Percentiles rank a stretch among this genome's conserved stretches.
These are phyloP conservation scores for Noctua janthe DNA, from an alignment of 2,888 invertebrate genomes.

Conservation along the genomic window DNA sequence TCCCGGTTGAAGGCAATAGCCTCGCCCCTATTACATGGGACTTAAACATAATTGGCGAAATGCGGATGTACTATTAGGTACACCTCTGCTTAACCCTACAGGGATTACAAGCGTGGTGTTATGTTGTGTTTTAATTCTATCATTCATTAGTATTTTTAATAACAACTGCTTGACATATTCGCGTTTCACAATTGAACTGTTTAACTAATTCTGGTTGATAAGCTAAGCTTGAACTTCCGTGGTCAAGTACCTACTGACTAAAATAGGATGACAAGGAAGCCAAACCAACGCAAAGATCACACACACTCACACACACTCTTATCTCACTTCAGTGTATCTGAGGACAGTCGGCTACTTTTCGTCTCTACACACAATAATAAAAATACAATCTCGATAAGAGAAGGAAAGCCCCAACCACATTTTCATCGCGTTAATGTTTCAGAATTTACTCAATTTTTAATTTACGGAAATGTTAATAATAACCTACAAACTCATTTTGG, in stretches of 20 bases:
- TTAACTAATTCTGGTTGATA: not conserved
- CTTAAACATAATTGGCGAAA: too few species aligned
- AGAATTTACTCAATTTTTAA: conserved; percentile 28
- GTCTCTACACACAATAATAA: not conserved
- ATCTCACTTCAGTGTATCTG: not conserved
- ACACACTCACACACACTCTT: not conserved
- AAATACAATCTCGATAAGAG: conserved; percentile 8
- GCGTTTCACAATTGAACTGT: not conserved
- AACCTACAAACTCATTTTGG: conserved; percentile 43
- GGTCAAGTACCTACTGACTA: not conserved
- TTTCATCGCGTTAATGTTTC: conserved; percentile 7
- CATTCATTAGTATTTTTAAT: not conserved
- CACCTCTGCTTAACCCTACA: too few species aligned
- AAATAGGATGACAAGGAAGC: not conserved
- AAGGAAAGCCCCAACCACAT: not conserved
- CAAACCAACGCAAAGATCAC: not conserved
- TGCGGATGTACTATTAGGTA: too few species aligned
- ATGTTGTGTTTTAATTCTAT: not conserved
- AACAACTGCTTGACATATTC: not conserved
- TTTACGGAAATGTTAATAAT: conserved; percentile 46
- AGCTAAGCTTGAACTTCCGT: not conserved
- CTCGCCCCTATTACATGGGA: too few species aligned
- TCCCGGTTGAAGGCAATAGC: too few species aligned
- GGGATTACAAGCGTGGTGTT: too few species aligned
- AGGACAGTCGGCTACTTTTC: conserved; percentile 1